Evolutionary conservation across 2,797 vertebrate species (phyloP).

Genomic region (Leuciscus waleckii): DNA sequence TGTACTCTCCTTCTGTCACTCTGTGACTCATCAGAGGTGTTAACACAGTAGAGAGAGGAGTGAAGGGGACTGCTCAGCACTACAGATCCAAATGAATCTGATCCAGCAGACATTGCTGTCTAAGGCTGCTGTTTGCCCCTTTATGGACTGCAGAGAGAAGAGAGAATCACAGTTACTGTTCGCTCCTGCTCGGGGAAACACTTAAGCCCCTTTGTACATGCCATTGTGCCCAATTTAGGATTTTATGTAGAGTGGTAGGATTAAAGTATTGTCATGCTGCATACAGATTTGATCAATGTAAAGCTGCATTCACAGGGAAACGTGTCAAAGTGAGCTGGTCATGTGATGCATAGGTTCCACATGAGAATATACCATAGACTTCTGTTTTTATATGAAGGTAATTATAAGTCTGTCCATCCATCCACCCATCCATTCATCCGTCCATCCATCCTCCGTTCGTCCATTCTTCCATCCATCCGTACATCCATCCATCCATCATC

Average conservation of each 20-base stretch:
- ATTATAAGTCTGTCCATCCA: background rate
- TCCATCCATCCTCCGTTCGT: background rate
- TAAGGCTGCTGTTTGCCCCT: conserved; percentile 29
- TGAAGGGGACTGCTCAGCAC: conserved; percentile 52
- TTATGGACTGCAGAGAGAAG: conserved; percentile 16
- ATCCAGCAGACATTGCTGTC: conserved; percentile 33
- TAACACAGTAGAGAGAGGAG: conserved; percentile 52
- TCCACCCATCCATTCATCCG: background rate
- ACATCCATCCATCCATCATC: fast-evolving
- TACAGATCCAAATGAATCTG: conserved; percentile 34
- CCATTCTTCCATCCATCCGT: fast-evolving
- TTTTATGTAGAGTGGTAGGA: background rate
- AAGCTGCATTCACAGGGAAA: background rate
- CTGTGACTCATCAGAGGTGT: conserved; percentile 36
- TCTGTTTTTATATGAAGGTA: background rate
- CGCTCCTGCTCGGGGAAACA: conserved; percentile 13
- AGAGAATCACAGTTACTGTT: conserved; percentile 9
- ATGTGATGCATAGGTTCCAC: background rate
- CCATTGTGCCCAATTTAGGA: background rate
- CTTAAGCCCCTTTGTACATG: background rate
- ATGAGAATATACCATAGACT: background rate
- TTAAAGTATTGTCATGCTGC: background rate
- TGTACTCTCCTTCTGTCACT: conserved; percentile 42
- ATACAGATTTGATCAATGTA: background rate
- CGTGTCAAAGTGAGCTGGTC: background rate